phyloP scores from a whole-genome alignment of 2,113 vertebrate genomes.

The Anarrhichthys ocellatus region DNA sequence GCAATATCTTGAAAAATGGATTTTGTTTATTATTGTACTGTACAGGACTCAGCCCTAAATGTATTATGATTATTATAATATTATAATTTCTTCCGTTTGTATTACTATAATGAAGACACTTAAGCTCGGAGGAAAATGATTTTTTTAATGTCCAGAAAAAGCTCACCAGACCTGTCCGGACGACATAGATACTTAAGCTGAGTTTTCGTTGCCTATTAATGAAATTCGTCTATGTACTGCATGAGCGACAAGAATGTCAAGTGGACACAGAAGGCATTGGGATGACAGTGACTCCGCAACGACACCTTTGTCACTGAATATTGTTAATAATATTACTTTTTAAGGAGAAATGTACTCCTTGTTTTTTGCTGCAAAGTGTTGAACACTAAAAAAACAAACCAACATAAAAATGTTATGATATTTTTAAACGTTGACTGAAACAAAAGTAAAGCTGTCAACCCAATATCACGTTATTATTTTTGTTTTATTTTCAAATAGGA shows the following conservation, averaged over 20 bases:
- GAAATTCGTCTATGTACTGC: conserved; percentile 77
- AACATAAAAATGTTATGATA: conserved; percentile 86
- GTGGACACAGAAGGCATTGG: conserved; percentile 74
- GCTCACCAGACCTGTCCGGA: conserved; percentile 71
- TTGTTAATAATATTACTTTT: conserved; percentile 85
- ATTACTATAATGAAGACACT: conserved; percentile 83
- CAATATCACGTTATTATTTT: conserved; percentile 80
- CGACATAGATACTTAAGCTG: conserved; percentile 69
- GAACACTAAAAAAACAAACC: conserved; percentile 90
- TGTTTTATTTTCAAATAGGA: conserved; percentile 78
- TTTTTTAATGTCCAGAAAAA: conserved; percentile 73
- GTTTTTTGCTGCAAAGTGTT: conserved; percentile 88
- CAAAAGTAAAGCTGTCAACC: conserved; percentile 75
- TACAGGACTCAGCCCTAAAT: conserved; percentile 87
- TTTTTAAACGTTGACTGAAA: conserved; percentile 81
- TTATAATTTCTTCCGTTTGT: conserved; percentile 84
- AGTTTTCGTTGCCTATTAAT: conserved; percentile 78
- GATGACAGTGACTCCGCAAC: conserved; percentile 72
- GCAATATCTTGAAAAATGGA: conserved; percentile 86
- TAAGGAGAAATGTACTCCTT: conserved; percentile 79
- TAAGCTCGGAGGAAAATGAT: conserved; percentile 76
- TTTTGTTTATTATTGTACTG: conserved; percentile 87
- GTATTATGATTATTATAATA: conserved; percentile 85
- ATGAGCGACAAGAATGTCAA: conserved; percentile 78
- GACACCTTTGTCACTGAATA: conserved; percentile 81